Evolutionary conservation across 1,140 invertebrate genomes (phyloP).

Genomic region (Spodoptera litura): DNA sequence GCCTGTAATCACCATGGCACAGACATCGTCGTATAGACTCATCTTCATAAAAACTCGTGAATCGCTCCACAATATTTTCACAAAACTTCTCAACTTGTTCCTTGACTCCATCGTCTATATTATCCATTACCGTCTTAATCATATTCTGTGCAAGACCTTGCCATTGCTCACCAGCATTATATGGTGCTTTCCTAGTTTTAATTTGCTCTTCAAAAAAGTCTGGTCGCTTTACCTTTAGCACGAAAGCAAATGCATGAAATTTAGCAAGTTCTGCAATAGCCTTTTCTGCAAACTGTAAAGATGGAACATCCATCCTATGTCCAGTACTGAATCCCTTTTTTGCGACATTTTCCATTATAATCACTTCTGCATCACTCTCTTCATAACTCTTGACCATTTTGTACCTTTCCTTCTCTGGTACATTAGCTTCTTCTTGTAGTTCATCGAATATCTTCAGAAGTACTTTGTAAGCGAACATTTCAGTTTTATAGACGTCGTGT

Average conservation of each 20-base stretch:
- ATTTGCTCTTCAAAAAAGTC: constrained; percentile 67
- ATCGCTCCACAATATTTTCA: constrained; percentile 55
- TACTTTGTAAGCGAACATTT: constrained; percentile 66
- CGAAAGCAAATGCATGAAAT: constrained; percentile 72
- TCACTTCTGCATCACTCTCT: constrained; percentile 58
- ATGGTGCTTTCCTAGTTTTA: constrained; percentile 60
- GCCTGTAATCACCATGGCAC: constrained; percentile 64
- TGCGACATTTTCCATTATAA: constrained; percentile 71
- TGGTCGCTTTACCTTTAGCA: constrained; percentile 58
- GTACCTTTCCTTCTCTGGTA: constrained; percentile 63
- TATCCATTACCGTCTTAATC: constrained; percentile 49
- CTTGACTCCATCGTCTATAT: constrained; percentile 57
- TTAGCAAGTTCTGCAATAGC: constrained; percentile 68
- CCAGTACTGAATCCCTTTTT: constrained; percentile 66
- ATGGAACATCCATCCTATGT: constrained; percentile 61
- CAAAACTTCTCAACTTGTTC: constrained; percentile 57
- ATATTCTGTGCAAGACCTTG: constrained; percentile 58
- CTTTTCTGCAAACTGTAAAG: constrained; percentile 62
- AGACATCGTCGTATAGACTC: constrained; percentile 47
- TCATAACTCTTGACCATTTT: constrained; percentile 66
- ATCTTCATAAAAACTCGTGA: constrained; percentile 57
- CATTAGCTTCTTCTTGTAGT: constrained; percentile 59
- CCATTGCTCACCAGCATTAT: constrained; percentile 61
- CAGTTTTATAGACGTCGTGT: constrained; percentile 60
- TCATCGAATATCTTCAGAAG: constrained; percentile 58